Conservation (phyloP, 2,888 invertebrate species). For the Caenorhabditis panamensis region DNA sequence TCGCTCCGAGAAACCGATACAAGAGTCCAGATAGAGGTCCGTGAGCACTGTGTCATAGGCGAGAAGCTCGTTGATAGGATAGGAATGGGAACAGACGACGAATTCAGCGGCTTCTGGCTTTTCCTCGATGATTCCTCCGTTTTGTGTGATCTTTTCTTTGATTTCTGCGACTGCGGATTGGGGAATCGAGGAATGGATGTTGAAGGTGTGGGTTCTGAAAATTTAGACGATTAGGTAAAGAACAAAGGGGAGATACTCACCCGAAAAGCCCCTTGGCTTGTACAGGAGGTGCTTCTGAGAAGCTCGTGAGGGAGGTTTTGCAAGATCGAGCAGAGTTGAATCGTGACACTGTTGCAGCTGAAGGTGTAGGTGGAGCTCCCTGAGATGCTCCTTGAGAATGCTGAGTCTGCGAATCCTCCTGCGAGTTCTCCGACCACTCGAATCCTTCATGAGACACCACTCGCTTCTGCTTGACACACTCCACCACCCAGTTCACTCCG, state of each 20-base stretch:
- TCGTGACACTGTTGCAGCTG: neutral
- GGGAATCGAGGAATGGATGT: slow-evolving; percentile 8
- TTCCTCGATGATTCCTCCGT: slow-evolving; percentile 25
- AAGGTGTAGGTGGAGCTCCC: neutral
- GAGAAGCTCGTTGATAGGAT: slow-evolving; percentile 23
- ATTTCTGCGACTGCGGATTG: neutral
- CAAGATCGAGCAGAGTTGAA: neutral
- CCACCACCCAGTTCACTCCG: slow-evolving; percentile 60
- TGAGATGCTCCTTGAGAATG: no score
- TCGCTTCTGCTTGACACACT: slow-evolving; percentile 56
- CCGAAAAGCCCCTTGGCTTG: slow-evolving; percentile 6
- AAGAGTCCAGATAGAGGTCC: slow-evolving; percentile 41
- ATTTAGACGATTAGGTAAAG: neutral
- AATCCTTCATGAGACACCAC: slow-evolving; percentile 43
- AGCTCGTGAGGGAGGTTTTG: neutral
- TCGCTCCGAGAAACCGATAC: neutral
- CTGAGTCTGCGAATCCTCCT: slow-evolving; percentile 11
- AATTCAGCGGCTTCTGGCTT: slow-evolving; percentile 20
- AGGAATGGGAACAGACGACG: slow-evolving; percentile 33
- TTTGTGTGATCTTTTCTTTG: neutral
- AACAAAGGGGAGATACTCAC: neutral
- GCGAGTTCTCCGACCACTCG: slow-evolving; percentile 14
- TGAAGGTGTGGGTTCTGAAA: slow-evolving; percentile 16
- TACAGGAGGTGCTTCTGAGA: slow-evolving; percentile 4
- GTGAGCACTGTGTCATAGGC: slow-evolving; percentile 32